phyloP scores from a whole-genome alignment of 2,888 invertebrate species.

The Dermolepida albohirtum region DNA sequence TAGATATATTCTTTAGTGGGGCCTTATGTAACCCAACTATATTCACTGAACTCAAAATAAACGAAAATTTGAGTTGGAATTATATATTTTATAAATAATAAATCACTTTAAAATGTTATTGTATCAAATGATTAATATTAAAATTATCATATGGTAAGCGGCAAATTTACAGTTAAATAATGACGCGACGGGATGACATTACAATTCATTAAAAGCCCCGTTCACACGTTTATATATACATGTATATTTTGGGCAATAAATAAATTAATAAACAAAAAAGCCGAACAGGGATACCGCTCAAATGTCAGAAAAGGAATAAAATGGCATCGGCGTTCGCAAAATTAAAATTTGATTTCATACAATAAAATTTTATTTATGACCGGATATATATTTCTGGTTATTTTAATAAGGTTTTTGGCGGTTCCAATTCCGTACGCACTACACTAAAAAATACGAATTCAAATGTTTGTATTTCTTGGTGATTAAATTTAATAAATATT shows the following conservation, averaged over 20 bases:
- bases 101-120: slow-evolving; percentile 10
- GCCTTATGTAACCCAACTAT: too few relatives aligned
- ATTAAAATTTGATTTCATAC: slow-evolving; percentile 18
- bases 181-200: slow-evolving; percentile 17
- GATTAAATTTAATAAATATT: too few relatives aligned
- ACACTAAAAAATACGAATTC: too few relatives aligned
- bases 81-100: not conserved
- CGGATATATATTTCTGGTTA: slow-evolving; percentile 10
- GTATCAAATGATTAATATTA: not conserved
- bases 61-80: too few relatives aligned
- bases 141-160: slow-evolving; percentile 20
- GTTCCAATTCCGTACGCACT: too few relatives aligned
- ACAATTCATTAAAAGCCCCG: slow-evolving; percentile 25
- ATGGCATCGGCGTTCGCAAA: slow-evolving; percentile 15
- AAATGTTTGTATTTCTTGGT: too few relatives aligned
- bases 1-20: too few relatives aligned
- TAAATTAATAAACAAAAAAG: slow-evolving; percentile 26
- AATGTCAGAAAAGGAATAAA: slow-evolving; percentile 26
- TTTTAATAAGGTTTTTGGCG: slow-evolving; percentile 15
- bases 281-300: not conserved
- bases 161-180: slow-evolving; percentile 20
- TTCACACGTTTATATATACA: too few relatives aligned
- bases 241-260: slow-evolving; percentile 8
- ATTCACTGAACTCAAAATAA: too few relatives aligned
- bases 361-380: slow-evolving; percentile 29